Base-by-base conservation (phyloP, 2,888 invertebrate genomes). In the Barypeithes pellucidus region DNA sequence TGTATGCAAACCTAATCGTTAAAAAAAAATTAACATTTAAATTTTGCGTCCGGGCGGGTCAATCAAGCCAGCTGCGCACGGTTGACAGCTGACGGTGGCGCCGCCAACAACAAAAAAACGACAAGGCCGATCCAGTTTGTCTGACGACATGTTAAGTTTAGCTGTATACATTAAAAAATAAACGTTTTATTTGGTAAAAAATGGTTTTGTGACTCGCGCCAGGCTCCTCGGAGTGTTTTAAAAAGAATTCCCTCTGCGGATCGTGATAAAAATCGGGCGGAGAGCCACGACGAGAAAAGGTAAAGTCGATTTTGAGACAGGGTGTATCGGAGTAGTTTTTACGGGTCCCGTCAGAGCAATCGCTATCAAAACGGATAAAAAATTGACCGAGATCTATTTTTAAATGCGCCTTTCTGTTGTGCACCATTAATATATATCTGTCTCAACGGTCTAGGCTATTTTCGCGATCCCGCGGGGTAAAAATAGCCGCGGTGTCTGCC, bases 321-420 rank as follows among this genome's bases (percentile, higher is more conserved):
- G 86, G 85, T 85, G 85, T 85, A 85, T 84, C 84, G 82, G 47
- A 82, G 84, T 85, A 85, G 85, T 85, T 84, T 85, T 85, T 84
- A 81, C 77, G 82, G 81, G 81, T 83, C 82, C 85, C 85, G 85
- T 83, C 83, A 85, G 85, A 85, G 85, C 80, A 67, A 80, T 80
- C 80, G 80, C 81, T 82, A 82, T 82, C 75, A 80, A 79, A 75
- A 73, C 75, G 76, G 76, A 82, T 81, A 82, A 83, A 83, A 84
- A 83, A 83, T 83, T 81, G 81, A 80, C 81, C 83, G 81, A 81
- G 79, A 80, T 85, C 86, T 86, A 86, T 86, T 86, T 86, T 85
- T 85, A 85, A 85, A 83, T 83, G 82, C 82, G 84, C 82, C 82
- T 84, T 83, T 82, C 83, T 84, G 84, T 84, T 84, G 82, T 84